These are phyloP conservation scores for Lindbergichthys nudifrons DNA, from an alignment of 2,797 vertebrate genomes.

Conservation along the genomic window DNA sequence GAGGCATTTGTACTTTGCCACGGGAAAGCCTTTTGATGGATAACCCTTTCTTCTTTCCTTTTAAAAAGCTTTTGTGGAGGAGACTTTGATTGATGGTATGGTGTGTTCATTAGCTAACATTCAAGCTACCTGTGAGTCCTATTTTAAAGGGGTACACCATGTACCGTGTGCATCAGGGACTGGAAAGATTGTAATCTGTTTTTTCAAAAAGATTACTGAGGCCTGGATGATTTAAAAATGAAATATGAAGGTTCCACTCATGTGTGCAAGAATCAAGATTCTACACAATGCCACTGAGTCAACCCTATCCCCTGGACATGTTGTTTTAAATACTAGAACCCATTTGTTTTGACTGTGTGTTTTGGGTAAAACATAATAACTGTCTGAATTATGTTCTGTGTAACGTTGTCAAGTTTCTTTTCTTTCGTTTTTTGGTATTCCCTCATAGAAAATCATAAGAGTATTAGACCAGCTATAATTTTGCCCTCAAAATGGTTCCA, in stretches of 20 bases:
- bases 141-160: neutral
- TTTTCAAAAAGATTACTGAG: conserved; percentile 4
- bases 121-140: neutral
- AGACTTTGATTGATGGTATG: conserved; percentile 42
- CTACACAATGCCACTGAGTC: neutral
- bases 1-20: conserved; percentile 36
- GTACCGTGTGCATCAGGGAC: neutral
- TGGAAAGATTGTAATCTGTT: neutral
- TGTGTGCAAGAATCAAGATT: neutral
- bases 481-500: neutral
- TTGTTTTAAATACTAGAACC: neutral
- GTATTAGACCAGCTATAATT: neutral
- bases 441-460: too few relatives aligned
- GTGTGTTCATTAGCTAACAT: conserved; percentile 43
- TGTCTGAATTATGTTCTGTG: neutral
- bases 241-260: neutral
- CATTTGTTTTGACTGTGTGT: neutral
- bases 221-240: neutral
- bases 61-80: conserved; percentile 31
- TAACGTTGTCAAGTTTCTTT: neutral
- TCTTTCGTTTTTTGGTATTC: too few relatives aligned
- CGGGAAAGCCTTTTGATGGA: conserved; percentile 41
- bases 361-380: neutral
- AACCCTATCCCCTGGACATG: neutral
- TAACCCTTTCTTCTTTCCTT: conserved; percentile 35